These are phyloP conservation scores for Lepidostoma basale DNA, from an alignment of 1,140 invertebrate species.

Conservation along the genomic window DNA sequence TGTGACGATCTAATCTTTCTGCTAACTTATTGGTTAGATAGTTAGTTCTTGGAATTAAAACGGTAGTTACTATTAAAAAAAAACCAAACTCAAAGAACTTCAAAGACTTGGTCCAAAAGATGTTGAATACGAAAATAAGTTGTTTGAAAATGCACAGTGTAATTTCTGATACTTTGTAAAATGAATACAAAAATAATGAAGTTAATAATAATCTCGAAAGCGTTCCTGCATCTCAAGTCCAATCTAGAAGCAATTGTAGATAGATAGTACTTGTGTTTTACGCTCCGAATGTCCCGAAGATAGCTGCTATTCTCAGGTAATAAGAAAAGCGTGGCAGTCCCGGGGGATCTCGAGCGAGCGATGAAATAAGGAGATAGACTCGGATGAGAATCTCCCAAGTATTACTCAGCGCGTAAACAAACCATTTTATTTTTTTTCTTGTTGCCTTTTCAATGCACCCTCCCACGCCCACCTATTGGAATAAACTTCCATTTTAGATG, in stretches of 20 bases:
- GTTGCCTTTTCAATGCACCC: slow-evolving; percentile 1
- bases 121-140: too few relatives aligned
- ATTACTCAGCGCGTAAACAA: slow-evolving; percentile 37
- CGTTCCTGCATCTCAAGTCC: not conserved
- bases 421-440: slow-evolving; percentile 32
- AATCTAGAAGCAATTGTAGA: slow-evolving; percentile 3
- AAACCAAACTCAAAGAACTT: too few relatives aligned
- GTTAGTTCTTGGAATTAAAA: too few relatives aligned
- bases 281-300: slow-evolving; percentile 24
- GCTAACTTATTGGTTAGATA: too few relatives aligned
- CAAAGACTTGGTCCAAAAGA: too few relatives aligned
- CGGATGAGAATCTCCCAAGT: slow-evolving; percentile 38
- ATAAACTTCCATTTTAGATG: not conserved
- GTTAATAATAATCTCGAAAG: not conserved
- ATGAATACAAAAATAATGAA: too few relatives aligned
- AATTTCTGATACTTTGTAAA: too few relatives aligned
- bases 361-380: slow-evolving; percentile 43
- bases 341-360: slow-evolving; percentile 38
- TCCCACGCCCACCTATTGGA: not conserved
- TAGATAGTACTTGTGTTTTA: slow-evolving; percentile 28
- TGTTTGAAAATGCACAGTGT: not conserved
- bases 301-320: slow-evolving; percentile 28
- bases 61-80: too few relatives aligned
- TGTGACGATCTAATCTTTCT: too few relatives aligned
- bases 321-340: slow-evolving; percentile 29